A percentile compares a stretch with the other conserved stretches of the same genome.
These are phyloP conservation scores for Paraescarpia echinospica DNA, from an alignment of 1,140 invertebrate species.

Conservation along the genomic window DNA sequence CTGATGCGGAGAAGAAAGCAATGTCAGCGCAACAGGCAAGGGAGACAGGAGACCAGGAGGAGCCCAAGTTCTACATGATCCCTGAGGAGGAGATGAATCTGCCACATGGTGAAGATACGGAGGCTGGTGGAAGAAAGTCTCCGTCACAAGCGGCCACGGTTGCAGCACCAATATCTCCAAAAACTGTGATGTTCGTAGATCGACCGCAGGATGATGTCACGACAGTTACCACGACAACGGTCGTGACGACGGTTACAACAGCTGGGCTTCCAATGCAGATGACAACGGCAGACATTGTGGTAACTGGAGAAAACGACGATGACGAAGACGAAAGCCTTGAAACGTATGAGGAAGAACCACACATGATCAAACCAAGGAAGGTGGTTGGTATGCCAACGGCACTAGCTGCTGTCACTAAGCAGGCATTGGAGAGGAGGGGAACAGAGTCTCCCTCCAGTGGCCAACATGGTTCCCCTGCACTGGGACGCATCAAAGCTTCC, in stretches of 20 bases:
- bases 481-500: not conserved
- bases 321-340: not conserved
- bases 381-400: not conserved
- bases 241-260: not conserved
- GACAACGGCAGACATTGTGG: not conserved
- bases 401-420: not conserved
- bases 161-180: not conserved
- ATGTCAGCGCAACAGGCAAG: not conserved
- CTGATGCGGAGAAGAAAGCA: not conserved
- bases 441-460: not conserved
- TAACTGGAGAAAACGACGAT: not conserved
- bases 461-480: not conserved
- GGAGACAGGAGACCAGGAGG: not conserved
- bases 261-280: not conserved
- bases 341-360: not conserved
- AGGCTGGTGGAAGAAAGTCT: not conserved
- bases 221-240: not conserved
- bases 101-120: not conserved
- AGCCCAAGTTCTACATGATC: not conserved
- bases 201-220: not conserved
- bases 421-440: not conserved
- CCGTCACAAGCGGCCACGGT: not conserved
- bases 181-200: not conserved
- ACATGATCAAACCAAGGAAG: constrained; percentile 12
- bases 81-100: not conserved